Conservation (phyloP, 2,888 invertebrate species). For the Ochropleura leucogaster region DNA sequence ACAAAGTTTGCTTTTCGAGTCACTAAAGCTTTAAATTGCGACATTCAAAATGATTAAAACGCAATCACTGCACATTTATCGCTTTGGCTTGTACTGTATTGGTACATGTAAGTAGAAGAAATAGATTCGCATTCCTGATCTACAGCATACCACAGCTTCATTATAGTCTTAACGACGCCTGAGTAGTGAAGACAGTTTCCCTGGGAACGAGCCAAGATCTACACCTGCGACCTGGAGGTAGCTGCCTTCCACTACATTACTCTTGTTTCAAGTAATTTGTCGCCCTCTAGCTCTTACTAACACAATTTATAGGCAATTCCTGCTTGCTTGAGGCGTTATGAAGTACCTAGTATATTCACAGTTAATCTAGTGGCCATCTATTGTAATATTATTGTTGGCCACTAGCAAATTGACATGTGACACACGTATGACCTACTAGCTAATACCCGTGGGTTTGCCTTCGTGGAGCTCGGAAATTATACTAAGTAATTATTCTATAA, state of each 20-base stretch:
- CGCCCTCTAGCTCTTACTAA: constrained; percentile 11
- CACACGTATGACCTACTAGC: neutral
- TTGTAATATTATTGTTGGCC: neutral
- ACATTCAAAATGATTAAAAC: neutral
- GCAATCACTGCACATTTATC: too few species aligned
- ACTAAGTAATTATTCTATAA: too few species aligned
- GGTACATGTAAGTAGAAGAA: too few species aligned
- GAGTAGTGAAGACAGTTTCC: neutral
- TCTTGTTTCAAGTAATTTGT: constrained; percentile 53
- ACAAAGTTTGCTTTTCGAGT: neutral
- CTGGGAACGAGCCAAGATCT: constrained; percentile 11
- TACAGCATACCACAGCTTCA: neutral
- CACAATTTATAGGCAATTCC: constrained; percentile 51
- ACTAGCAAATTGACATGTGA: neutral
- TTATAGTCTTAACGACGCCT: neutral
- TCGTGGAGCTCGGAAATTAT: neutral
- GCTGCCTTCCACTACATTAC: constrained; percentile 20
- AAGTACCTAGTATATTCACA: constrained; percentile 27
- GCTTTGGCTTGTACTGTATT: too few species aligned
- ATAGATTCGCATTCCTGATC: neutral
- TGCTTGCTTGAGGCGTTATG: constrained; percentile 11
- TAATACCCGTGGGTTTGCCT: too few species aligned
- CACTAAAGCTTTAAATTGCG: neutral
- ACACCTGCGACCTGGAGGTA: constrained; percentile 10
- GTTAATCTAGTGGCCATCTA: constrained; percentile 20